Base-by-base conservation (phyloP, 2,888 invertebrate genomes). In the Panorpa germanica region DNA sequence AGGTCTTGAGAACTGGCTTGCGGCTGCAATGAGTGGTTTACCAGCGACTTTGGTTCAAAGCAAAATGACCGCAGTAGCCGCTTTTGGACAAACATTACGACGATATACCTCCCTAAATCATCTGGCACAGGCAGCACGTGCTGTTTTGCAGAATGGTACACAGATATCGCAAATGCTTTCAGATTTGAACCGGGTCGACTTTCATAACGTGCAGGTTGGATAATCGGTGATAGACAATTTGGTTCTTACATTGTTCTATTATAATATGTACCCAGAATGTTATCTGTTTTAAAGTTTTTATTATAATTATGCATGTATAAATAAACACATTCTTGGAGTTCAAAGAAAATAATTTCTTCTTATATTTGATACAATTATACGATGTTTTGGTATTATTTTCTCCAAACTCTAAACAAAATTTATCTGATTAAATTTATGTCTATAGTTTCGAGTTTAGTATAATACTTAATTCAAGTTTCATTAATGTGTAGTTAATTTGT, bases 51-150 rank as follows among this genome's bases (percentile, higher is more conserved):
- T 88, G 58, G 64, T 76, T 38, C 69, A 75, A 39, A 80, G 83
- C 31, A 86, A 86, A 61, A 74, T 81, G 42, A 58, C 74, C 6
- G 75, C 81, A 9, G 90, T 91, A 2, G 80, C 82, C 36, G 82
- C 85, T 11, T 85, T 96, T 53, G 83, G 93, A 44, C 91, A 93
- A 53, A 93, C 88, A 13, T 57, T 96, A 46, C 69, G 93, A 21
- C 76, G 95, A 20, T 96, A 96, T 61, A 96, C 96, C 5, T 91
- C 91, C 16, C 63, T 98, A 37, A 96, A 96, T 60, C 96, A 96
- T 57, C 64, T 96, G 45, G 95, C 96, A 37, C 65, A 65, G 38
- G 55, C 55, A 7, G 95, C 95, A 5, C 66, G 95, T 31, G 91
- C 93, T 30, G 95, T 96, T 33, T 68, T 96, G 39, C 85, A 88